Evolutionary conservation across 2,113 vertebrate species (phyloP), one percentile per base, ranked within the genome.

Genomic region (Ctenodactylus gundi): DNA sequence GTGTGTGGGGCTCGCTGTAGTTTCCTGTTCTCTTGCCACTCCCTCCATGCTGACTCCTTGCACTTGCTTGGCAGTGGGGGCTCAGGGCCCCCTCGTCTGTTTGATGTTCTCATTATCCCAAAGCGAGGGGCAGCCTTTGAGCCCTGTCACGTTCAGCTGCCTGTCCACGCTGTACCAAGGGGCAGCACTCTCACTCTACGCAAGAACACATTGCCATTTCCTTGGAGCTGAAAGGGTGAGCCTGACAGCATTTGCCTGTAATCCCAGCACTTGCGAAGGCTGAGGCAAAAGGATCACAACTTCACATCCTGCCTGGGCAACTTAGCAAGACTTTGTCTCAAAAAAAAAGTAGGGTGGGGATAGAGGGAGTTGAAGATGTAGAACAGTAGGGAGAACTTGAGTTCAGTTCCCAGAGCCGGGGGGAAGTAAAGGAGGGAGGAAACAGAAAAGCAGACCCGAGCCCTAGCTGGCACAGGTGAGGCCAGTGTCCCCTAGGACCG

Each of bases 401-500:
- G 70, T 31, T 73, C 70, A 73, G 1, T 15, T 17, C 41, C 44
- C 41, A 46, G 27, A 46, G 7, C 41, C 7, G 25, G 23, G 27
- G 31, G 46, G 29, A 73, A 46, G 29, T 3, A 31, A 73, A 72
- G 29, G 14, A 20, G 18, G 31, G 46, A 46, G 17, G 17, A 53
- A 53, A 53, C 51, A 10, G 17, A 53, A 53, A 53, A 53, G 17
- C 51, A 12, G 51, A n/a, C n/a, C n/a, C n/a, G n/a, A n/a, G n/a
- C n/a, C 53, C 20, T n/a, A 0, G 23, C 39, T 65, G 72, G 68
- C 21, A 3, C 49, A 9, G 27, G 23, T 10, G 14, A 15, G 58
- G n/a, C 46, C 1, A 4, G 27, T 31, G n/a, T 29, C 44, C 39
- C 5, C 8, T n/a, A 29, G 15, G 5, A 9, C n/a, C 0, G 1